Percentiles rank a stretch among this genome's conserved stretches.
Evolutionary conservation across 2,113 vertebrate genomes (phyloP).

Genomic region (Amblyornis subalaris): DNA sequence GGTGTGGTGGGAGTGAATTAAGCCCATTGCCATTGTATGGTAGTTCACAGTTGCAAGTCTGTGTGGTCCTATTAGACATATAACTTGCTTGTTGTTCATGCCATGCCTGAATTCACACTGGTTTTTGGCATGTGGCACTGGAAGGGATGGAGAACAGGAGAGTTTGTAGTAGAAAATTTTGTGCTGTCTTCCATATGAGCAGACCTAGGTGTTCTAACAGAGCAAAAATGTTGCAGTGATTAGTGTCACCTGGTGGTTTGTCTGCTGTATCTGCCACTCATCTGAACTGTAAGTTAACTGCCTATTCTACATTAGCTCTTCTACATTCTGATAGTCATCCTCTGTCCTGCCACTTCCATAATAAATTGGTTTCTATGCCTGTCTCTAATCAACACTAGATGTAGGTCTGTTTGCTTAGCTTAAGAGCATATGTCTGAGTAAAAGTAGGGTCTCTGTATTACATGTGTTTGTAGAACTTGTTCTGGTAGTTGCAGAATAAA

Average conservation of each 20-base stretch:
- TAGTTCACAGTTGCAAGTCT: neutral
- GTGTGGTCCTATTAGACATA: too few relatives aligned
- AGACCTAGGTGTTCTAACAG: neutral
- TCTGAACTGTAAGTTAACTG: neutral
- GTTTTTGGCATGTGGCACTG: neutral
- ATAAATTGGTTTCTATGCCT: neutral
- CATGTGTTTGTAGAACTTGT: neutral
- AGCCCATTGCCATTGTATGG: neutral
- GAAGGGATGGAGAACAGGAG: neutral
- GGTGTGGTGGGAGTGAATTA: neutral
- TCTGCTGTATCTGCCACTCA: neutral
- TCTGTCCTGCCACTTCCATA: neutral
- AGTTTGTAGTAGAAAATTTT: neutral
- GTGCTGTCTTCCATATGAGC: neutral
- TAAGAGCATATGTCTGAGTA: neutral
- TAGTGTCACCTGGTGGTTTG: neutral
- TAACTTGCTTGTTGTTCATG: neutral
- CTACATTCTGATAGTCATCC: fast-evolving
- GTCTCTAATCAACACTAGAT: neutral
- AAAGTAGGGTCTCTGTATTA: neutral
- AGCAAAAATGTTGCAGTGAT: neutral
- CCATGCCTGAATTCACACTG: fast-evolving
- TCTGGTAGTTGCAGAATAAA: neutral
- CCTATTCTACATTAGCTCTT: neutral
- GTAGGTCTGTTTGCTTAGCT: neutral